These are phyloP conservation scores for Helicoverpa zea DNA, from an alignment of 1,140 invertebrate species.

Conservation along the genomic window DNA sequence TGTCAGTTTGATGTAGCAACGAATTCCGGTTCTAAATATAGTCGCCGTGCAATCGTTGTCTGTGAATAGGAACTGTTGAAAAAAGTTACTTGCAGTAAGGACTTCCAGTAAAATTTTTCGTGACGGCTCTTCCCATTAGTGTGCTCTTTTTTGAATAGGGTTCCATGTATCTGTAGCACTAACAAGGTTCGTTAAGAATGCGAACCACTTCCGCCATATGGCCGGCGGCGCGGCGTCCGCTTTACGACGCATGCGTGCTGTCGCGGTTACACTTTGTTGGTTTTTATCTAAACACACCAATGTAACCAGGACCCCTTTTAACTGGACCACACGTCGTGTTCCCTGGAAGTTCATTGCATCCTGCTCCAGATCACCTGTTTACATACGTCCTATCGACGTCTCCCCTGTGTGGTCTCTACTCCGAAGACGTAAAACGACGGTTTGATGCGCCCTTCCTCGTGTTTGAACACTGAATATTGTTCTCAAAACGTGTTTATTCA, in stretches of 20 bases:
- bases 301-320: conserved; percentile 47
- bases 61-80: conserved; percentile 7
- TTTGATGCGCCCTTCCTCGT: conserved; percentile 17
- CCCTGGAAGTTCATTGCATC: conserved; percentile 43
- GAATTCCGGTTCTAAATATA: conserved; percentile 22
- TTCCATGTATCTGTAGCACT: conserved; percentile 47
- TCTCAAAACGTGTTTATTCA: conserved; percentile 44
- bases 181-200: conserved; percentile 56
- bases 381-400: conserved; percentile 27
- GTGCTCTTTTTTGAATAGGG: conserved; percentile 43
- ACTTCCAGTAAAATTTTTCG: conserved; percentile 7
- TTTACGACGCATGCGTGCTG: conserved; percentile 59
- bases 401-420: conserved; percentile 42
- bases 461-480: conserved; percentile 41
- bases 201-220: conserved; percentile 74
- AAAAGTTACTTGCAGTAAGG: neutral
- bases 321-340: conserved; percentile 49
- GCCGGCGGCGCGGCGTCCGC: conserved; percentile 56
- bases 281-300: conserved; percentile 59
- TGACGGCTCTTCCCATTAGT: conserved; percentile 31
- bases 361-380: conserved; percentile 48
- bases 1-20: conserved; percentile 50
- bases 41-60: neutral
- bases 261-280: conserved; percentile 61
- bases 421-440: neutral